Percentiles rank a stretch among this genome's conserved stretches.
Evolutionary conservation across 2,797 vertebrate species (phyloP).

Genomic region (Remorina albescens): DNA sequence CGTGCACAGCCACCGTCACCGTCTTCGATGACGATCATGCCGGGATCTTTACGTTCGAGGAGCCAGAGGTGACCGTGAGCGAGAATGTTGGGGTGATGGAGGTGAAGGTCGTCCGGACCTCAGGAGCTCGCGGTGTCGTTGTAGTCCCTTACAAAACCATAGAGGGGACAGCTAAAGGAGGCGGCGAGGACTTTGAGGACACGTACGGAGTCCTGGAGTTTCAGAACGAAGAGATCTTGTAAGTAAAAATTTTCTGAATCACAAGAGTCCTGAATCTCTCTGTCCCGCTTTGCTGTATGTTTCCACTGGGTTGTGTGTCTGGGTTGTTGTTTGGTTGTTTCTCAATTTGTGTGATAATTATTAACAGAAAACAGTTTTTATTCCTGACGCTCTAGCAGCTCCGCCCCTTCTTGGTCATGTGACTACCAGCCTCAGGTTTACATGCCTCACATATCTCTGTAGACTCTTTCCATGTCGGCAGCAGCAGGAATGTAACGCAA

Average conservation of each 20-base stretch:
- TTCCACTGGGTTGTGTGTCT: too few relatives aligned
- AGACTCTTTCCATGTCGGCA: conserved; percentile 64
- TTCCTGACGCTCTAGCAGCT: not conserved
- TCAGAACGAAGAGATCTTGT: conserved; percentile 96
- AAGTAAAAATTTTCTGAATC: conserved; percentile 85
- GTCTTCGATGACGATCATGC: conserved; percentile 97
- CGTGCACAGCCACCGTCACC: conserved; percentile 90
- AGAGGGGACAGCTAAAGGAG: conserved; percentile 93
- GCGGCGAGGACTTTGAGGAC: conserved; percentile 97
- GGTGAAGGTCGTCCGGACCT: conserved; percentile 92
- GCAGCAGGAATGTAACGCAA: conserved; percentile 43
- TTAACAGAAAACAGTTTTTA: not conserved
- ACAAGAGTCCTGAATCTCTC: too few relatives aligned
- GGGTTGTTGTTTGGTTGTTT: too few relatives aligned
- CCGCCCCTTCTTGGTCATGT: not conserved
- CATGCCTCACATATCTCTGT: conserved; percentile 34
- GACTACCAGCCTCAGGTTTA: conserved; percentile 25
- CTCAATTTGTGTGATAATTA: too few relatives aligned
- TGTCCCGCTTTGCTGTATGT: too few relatives aligned
- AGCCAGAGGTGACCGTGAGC: conserved; percentile 88
- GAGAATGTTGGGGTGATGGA: conserved; percentile 96
- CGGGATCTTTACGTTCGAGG: conserved; percentile 95
- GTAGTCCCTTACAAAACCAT: conserved; percentile 93
- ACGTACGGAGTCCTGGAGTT: conserved; percentile 95
- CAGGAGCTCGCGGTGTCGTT: conserved; percentile 93